These are phyloP conservation scores for Seira sanloemensis DNA, from an alignment of 2,888 invertebrate genomes.

Conservation along the genomic window DNA sequence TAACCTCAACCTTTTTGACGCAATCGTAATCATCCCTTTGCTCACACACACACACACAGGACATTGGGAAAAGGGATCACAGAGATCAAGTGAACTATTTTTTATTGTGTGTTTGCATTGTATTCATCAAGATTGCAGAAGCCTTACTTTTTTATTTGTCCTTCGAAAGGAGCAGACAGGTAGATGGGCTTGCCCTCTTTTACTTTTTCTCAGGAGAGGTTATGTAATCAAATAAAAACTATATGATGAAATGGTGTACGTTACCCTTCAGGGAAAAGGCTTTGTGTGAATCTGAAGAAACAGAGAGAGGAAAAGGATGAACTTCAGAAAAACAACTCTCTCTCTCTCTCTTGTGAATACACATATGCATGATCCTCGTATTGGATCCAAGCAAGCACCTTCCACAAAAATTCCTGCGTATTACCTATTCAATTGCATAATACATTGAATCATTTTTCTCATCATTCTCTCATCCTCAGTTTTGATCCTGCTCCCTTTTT, in stretches of 20 bases:
- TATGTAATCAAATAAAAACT: background rate
- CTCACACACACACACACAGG: background rate
- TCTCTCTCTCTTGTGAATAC: background rate
- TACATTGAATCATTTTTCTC: background rate
- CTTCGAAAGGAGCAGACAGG: constrained; percentile 32
- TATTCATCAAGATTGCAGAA: background rate
- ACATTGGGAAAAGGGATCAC: constrained; percentile 3
- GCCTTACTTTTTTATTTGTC: constrained; percentile 37
- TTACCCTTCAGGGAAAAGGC: background rate
- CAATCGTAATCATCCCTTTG: constrained; percentile 4
- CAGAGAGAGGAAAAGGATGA: background rate
- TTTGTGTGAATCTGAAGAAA: constrained; percentile 7
- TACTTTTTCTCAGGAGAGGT: constrained; percentile 30
- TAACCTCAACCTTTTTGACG: constrained; percentile 3
- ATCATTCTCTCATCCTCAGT: background rate
- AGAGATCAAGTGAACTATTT: constrained; percentile 48
- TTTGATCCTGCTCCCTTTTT: no score
- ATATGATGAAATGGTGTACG: background rate
- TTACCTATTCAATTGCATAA: background rate
- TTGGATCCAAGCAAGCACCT: background rate
- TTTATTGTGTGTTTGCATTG: constrained; percentile 41
- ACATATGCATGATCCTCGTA: no score
- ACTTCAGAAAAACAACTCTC: background rate
- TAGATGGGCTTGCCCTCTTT: constrained; percentile 20
- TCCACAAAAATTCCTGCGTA: no score